Evolutionary conservation across 2,888 invertebrate species (phyloP).

Genomic region (Aphodius sticticus): DNA sequence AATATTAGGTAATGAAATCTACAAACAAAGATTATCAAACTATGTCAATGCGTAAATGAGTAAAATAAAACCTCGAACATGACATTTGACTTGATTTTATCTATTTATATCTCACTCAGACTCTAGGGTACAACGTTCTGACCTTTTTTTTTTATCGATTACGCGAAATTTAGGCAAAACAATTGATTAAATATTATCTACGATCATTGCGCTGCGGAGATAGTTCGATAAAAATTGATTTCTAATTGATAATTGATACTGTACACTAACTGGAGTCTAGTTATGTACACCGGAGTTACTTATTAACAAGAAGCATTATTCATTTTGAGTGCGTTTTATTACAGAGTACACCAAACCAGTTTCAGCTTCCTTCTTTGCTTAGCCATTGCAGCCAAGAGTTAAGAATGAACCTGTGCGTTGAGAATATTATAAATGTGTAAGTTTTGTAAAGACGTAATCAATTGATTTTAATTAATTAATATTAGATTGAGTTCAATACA

Average conservation of each 20-base stretch:
- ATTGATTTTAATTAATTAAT: background rate
- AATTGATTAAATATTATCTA: background rate
- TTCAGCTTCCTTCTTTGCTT: background rate
- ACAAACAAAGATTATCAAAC: background rate
- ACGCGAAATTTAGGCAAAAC: background rate
- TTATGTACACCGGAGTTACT: background rate
- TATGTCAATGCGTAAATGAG: background rate
- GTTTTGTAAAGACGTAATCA: background rate
- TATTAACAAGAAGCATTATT: background rate
- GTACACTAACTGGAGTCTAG: background rate
- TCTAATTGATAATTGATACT: background rate
- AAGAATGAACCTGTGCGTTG: background rate
- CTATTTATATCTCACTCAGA: background rate
- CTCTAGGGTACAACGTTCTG: background rate
- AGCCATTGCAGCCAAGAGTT: background rate
- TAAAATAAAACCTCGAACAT: background rate
- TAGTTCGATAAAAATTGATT: background rate
- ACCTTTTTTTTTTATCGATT: background rate
- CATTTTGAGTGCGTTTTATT: background rate
- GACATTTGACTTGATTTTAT: conserved; percentile 4
- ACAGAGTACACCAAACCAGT: background rate
- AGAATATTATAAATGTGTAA: background rate
- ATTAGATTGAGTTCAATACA: background rate
- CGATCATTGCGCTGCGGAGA: background rate
- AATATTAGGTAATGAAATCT: background rate